Evolutionary conservation across 2,797 vertebrate species (phyloP).

Genomic region (Acropternis orthonyx): DNA sequence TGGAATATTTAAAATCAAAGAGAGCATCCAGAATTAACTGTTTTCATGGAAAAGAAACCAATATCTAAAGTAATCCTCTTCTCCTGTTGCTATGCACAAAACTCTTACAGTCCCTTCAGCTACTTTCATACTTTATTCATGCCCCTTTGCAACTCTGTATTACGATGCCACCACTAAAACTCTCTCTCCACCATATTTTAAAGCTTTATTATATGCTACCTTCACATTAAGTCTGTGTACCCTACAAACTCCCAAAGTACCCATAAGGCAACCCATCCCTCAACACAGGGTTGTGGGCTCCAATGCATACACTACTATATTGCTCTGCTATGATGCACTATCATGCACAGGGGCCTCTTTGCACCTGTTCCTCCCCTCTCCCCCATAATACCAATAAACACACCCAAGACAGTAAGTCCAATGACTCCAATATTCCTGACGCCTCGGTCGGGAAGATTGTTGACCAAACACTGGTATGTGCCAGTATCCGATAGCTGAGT

Average conservation of each 20-base stretch:
- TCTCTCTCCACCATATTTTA: not conserved
- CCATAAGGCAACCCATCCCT: not conserved
- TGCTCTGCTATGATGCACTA: not conserved
- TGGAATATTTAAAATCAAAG: not conserved
- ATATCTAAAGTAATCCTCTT: not conserved
- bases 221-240: not conserved
- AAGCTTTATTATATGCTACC: not conserved
- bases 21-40: not conserved
- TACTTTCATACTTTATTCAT: not conserved
- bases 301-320: not conserved
- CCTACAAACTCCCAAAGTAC: not conserved
- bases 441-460: slow-evolving; percentile 95
- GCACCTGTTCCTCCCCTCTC: not conserved
- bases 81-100: not conserved
- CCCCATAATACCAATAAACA: slow-evolving; percentile 31
- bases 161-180: not conserved
- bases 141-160: not conserved
- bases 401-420: slow-evolving; percentile 95
- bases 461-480: slow-evolving; percentile 99
- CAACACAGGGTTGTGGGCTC: not conserved
- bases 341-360: not conserved
- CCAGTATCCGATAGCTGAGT: slow-evolving; percentile 97
- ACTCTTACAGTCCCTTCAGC: not conserved
- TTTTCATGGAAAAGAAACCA: not conserved
- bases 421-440: slow-evolving; percentile 94